A percentile compares a stretch with the other conserved stretches of the same genome.
These are phyloP conservation scores for Hafferia zeledoni DNA, from an alignment of 2,797 vertebrate species.

Conservation along the genomic window DNA sequence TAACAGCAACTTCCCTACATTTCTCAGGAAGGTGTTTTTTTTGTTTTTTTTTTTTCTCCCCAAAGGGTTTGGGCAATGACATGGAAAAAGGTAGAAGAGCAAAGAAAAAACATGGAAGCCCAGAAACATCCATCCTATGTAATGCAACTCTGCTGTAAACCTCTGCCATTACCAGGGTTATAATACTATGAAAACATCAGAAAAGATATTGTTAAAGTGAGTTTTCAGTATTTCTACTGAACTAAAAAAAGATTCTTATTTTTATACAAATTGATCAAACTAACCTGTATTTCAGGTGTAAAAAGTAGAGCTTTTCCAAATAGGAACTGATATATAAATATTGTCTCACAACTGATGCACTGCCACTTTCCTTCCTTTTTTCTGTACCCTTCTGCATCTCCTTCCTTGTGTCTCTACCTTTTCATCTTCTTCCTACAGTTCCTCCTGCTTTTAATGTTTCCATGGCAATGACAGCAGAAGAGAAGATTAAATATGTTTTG, in stretches of 20 bases:
- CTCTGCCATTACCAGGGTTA: neutral
- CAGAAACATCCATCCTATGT: neutral
- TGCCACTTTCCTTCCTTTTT: neutral
- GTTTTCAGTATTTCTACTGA: neutral
- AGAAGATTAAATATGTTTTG: conserved; percentile 20
- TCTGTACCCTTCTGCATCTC: neutral
- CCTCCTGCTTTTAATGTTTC: conserved; percentile 48
- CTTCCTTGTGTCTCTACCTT: conserved; percentile 21
- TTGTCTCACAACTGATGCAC: neutral
- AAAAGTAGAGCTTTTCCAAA: neutral
- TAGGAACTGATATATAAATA: neutral
- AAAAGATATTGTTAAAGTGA: neutral
- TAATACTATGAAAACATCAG: neutral
- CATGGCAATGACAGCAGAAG: conserved; percentile 55
- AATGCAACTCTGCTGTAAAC: neutral
- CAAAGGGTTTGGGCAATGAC: neutral
- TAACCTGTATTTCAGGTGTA: neutral
- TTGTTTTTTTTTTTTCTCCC: neutral
- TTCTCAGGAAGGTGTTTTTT: neutral
- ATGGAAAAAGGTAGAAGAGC: neutral
- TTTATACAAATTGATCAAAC: neutral
- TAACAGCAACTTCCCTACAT: neutral
- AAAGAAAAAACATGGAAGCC: neutral
- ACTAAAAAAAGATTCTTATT: neutral
- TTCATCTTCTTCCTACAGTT: conserved; percentile 34